Base-by-base conservation (phyloP, 1,140 invertebrate species). In the Nasonia vitripennis region DNA sequence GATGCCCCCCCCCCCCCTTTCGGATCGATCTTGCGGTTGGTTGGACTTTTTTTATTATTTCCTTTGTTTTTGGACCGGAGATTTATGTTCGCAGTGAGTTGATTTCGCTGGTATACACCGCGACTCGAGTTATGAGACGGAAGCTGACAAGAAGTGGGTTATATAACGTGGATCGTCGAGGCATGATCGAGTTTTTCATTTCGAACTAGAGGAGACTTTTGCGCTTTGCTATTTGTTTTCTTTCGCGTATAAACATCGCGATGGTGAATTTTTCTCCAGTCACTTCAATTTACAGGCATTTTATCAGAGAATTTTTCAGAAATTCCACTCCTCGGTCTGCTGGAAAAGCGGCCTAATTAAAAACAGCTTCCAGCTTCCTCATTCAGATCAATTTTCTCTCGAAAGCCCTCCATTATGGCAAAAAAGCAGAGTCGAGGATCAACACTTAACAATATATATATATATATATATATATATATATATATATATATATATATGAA, bases 351-450 rank as follows among this genome's bases (percentile, higher is more conserved):
- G 12, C 48, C 48, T 51, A 51, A 51, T 51, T 51, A 51, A 51
- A 14, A 51, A 51, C 48, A 14, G 14, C 48, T 51, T 51, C 48
- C 2, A 51, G 14, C 14, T 51, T 51, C 48, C 37, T 2, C 31
- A 73, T 81, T 71, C 41, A 73, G 31, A 81, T 81, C 41, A 73
- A 73, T 81, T 81, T 81, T 45, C 79, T 71, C 41, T 73, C 70
- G 7, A 70, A 71, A 51, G 68, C 23, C 37, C 45, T 71, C 34
- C n/a, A 2, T 81, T 73, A 73, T 1, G 14, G 48, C 41, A 77
- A 41, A 75, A 62, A 45, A 83, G 68, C 68, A 37, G 34, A 34
- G 31, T 2, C 37, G 14, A 48, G 68, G 75, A 67, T 41, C 45
- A 37, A 27, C 71, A 37, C 71, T 83, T 4, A 9, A 67, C n/a